Evolutionary conservation across 2,888 invertebrate genomes (phyloP), one percentile per base, ranked within the genome.

Genomic region (Aricia artaxerxes): DNA sequence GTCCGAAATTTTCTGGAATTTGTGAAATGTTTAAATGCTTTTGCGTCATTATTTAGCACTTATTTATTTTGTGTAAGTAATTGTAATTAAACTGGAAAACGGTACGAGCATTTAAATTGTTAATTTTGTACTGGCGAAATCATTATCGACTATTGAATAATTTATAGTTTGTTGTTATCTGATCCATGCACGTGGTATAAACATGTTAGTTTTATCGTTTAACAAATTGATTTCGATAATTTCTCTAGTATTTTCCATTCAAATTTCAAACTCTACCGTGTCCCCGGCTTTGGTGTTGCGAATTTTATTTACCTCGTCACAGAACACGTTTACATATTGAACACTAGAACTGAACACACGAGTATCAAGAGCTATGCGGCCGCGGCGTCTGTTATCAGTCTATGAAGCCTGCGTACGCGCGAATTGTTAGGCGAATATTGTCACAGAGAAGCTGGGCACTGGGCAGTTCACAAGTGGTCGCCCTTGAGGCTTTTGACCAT

Each of bases 381-480:
- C 77, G 75, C 78, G 76, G 49, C 60, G 73, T 77, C 78, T 79
- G 81, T 77, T 83, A 81, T 83, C 80, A 81, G 81, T 77, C 80
- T 81, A 80, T 11, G 77, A 80, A 81, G 77, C 80, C 79, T 83
- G 81, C 81, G 82, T 80, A 81, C 82, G 82, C 84, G 84, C 82
- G 82, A 81, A 79, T 78, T 82, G 88, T 90, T 89, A 91, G 87
- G 92, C 92, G 89, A 92, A 92, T 91, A 91, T 91, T 92, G 92
- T 89, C 89, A 89, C 85, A 81, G 81, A 80, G 82, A 81, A 82
- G 83, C 83, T 85, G 85, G 84, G 83, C 86, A 83, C 83, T 85
- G 85, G 84, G 83, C 86, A 83, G 82, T 61, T 40, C 84, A 84
- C 84, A 90, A 88, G 90, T 90, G 87, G 91, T 82, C 84, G 88